Base-by-base conservation (phyloP, 37 sponge, comb jelly and placozoan species). In the Ianthella basta region DNA sequence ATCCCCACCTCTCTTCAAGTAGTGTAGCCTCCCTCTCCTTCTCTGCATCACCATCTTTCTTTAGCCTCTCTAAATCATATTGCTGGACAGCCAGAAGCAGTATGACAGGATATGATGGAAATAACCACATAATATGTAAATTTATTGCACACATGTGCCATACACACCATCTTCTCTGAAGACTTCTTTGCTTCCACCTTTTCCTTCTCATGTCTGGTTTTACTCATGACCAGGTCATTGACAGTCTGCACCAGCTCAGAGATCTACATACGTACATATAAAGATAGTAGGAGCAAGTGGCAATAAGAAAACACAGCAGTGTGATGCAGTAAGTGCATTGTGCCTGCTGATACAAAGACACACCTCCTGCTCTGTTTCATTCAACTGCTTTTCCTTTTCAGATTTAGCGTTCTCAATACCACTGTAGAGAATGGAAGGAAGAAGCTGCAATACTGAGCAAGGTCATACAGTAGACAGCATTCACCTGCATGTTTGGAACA, bases 21-120 rank as follows among this genome's bases (percentile, higher is more conserved):
- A 84, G 67, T 21, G 84, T 74, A 19, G 93, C 93, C 36, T 93
- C 93, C 16, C 91, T 81, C 64, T 90, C 89, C 55, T 91, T 85
- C 36, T 88, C 86, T 16, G 33, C 35, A 59, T 59, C 79, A 60
- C 72, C 41, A 21, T 72, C 40, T 80, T 70, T 81, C 41, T 67
- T 72, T 15, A 81, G 18, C 15, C 59, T 61, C 4, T 80, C 80
- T 33, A 86, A 20, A 29, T 64, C 78, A 32, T 72, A 29, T 29
- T 38, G 80, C 87, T 86, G 37, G 27, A 77, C 36, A 38, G 34
- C 36, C 27, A 36, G 37, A 4, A 61, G 64, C 29, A n/a, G n/a
- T n/a, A n/a, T n/a, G n/a, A n/a, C n/a, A n/a, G n/a, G n/a, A n/a
- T n/a, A 8, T 44, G 50, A 44, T 44, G 8, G 50, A 10, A 44